A percentile compares a stretch with the other conserved stretches of the same genome.
Evolutionary conservation across 1,140 invertebrate species (phyloP).

Genomic region (Heliothis subflexa): DNA sequence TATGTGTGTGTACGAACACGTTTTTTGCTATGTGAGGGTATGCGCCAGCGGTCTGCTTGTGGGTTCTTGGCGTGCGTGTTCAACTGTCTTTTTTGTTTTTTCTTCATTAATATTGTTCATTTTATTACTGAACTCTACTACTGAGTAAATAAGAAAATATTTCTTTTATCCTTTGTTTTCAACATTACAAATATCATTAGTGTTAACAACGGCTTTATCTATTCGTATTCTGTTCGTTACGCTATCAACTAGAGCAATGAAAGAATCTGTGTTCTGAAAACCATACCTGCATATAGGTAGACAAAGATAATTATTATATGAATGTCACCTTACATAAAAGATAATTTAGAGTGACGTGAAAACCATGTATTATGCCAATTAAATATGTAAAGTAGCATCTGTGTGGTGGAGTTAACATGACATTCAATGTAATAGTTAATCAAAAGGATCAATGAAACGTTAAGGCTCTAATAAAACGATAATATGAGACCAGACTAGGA

Average conservation of each 20-base stretch:
- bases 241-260: conserved; percentile 3
- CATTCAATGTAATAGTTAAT: conserved; percentile 37
- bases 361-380: background rate
- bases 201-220: conserved; percentile 1
- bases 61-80: conserved; percentile 64
- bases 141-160: conserved; percentile 37
- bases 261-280: background rate
- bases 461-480: conserved; percentile 59
- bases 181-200: conserved; percentile 7
- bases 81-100: conserved; percentile 68
- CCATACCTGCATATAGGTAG: conserved; percentile 6
- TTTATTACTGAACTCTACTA: conserved; percentile 55
- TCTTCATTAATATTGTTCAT: conserved; percentile 63
- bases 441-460: conserved; percentile 54
- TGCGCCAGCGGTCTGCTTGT: conserved; percentile 58
- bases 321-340: conserved; percentile 15
- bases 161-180: conserved; percentile 16
- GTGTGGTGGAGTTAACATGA: conserved; percentile 7
- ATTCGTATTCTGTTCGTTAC: background rate
- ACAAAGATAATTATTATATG: background rate
- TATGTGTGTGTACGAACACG: conserved; percentile 64
- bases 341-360: conserved; percentile 14
- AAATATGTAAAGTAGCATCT: background rate
- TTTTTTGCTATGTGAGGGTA: conserved; percentile 57
- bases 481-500: conserved; percentile 71